Percentiles rank a stretch among this genome's conserved stretches.
Evolutionary conservation across 2,113 vertebrate genomes (phyloP).

Genomic region (Platysteira castanea): DNA sequence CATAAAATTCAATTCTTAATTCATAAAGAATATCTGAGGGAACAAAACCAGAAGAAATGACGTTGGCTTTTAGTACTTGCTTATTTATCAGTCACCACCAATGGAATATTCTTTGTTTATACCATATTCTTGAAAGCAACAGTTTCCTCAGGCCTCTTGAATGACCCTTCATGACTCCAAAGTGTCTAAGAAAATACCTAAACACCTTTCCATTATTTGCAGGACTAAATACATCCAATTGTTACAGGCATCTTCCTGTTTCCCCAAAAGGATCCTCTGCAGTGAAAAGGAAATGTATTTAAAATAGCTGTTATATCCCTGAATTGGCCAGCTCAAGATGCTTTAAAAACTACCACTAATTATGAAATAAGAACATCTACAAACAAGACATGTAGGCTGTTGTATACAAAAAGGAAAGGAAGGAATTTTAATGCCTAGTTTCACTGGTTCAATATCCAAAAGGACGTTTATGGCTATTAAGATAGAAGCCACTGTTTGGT

Average conservation of each 20-base stretch:
- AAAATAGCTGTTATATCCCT: background rate
- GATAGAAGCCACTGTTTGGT: background rate
- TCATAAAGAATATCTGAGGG: background rate
- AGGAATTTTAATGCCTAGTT: background rate
- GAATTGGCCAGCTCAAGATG: background rate
- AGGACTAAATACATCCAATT: background rate
- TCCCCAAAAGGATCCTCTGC: background rate
- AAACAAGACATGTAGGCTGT: background rate
- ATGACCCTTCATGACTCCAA: background rate
- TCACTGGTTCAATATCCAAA: background rate
- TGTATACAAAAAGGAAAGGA: background rate
- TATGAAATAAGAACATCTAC: background rate
- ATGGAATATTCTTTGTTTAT: background rate
- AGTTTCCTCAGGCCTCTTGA: background rate
- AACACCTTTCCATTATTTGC: background rate
- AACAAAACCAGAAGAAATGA: background rate
- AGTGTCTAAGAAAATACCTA: background rate
- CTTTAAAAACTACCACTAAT: background rate
- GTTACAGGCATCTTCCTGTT: background rate
- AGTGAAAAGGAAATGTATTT: background rate
- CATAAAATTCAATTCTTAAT: background rate
- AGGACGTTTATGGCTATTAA: background rate
- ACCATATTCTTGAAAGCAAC: background rate
- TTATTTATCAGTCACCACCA: background rate
- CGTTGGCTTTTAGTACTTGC: background rate